Conservation (phyloP, 2,113 vertebrate genomes). For the Noctilio leporinus region DNA sequence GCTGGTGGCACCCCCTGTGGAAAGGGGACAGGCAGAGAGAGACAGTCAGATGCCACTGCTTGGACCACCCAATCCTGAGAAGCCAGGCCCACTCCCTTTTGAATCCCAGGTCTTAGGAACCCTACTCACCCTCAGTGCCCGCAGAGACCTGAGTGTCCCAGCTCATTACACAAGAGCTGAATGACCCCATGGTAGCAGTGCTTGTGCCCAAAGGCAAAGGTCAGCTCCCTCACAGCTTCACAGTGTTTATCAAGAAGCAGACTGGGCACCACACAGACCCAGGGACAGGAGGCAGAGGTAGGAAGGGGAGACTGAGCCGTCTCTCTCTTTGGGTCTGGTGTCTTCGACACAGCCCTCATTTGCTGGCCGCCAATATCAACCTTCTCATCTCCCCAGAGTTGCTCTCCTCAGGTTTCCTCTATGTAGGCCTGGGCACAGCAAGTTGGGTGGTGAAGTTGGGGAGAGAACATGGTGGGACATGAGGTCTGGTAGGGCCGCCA, state of each 20-base stretch:
- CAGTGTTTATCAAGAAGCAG: neutral
- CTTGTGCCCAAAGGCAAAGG: neutral
- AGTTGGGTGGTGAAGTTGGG: no score
- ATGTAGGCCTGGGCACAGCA: neutral
- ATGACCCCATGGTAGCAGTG: conserved; percentile 46
- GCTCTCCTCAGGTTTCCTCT: neutral
- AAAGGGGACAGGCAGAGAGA: neutral
- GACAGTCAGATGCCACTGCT: neutral
- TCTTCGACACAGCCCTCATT: rapidly evolving
- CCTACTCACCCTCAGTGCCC: neutral
- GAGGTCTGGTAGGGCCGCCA: neutral
- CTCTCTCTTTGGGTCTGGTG: neutral
- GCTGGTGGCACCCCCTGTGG: rapidly evolving
- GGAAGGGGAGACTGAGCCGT: neutral
- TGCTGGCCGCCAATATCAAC: neutral
- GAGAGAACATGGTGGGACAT: neutral
- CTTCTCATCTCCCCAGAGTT: rapidly evolving
- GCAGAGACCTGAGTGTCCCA: rapidly evolving
- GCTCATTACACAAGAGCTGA: neutral
- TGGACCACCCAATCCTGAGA: neutral
- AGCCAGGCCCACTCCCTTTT: neutral
- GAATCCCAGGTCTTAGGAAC: neutral
- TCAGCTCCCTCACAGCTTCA: rapidly evolving
- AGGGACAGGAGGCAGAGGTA: neutral
- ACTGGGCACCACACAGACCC: neutral